phyloP scores from a whole-genome alignment of 2,797 vertebrate genomes.

The Molossus alvarezi region DNA sequence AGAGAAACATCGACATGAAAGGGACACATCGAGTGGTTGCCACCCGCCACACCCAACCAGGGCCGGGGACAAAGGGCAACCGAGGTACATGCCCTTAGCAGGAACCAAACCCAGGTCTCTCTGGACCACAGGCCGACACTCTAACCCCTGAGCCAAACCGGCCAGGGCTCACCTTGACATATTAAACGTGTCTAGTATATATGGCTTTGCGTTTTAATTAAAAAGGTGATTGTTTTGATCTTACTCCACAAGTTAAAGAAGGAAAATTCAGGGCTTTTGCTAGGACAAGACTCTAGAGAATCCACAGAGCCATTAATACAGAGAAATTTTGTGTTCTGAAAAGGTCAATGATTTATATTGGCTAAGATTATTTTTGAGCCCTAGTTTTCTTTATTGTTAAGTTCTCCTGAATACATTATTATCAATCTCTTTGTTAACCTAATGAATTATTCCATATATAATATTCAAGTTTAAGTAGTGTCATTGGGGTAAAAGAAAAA shows the following conservation, averaged over 20 bases:
- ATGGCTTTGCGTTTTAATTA: slow-evolving; percentile 30
- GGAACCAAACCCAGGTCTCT: too few relatives aligned
- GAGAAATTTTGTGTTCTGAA: slow-evolving; percentile 57
- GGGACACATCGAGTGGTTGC: too few relatives aligned
- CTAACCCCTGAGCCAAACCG: too few relatives aligned
- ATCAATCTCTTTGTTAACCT: slow-evolving; percentile 55
- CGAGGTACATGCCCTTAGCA: too few relatives aligned
- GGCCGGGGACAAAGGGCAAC: too few relatives aligned
- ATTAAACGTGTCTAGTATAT: background rate
- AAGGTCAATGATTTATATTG: background rate
- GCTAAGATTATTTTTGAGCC: slow-evolving; percentile 50
- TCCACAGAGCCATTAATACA: background rate
- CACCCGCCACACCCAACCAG: too few relatives aligned
- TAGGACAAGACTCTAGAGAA: background rate
- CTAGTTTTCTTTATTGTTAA: slow-evolving; percentile 57
- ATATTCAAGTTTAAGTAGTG: slow-evolving; percentile 50
- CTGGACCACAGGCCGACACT: too few relatives aligned
- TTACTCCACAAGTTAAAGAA: slow-evolving; percentile 45
- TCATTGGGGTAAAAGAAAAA: slow-evolving; percentile 1
- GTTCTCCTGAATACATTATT: slow-evolving; percentile 33
- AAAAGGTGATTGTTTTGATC: background rate
- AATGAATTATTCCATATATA: slow-evolving; percentile 68
- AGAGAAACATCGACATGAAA: too few relatives aligned
- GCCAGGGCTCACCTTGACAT: background rate
- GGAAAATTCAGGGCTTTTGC: background rate